Base-by-base conservation (phyloP, 1,140 invertebrate genomes). In the Pseudobourletiella spinata region DNA sequence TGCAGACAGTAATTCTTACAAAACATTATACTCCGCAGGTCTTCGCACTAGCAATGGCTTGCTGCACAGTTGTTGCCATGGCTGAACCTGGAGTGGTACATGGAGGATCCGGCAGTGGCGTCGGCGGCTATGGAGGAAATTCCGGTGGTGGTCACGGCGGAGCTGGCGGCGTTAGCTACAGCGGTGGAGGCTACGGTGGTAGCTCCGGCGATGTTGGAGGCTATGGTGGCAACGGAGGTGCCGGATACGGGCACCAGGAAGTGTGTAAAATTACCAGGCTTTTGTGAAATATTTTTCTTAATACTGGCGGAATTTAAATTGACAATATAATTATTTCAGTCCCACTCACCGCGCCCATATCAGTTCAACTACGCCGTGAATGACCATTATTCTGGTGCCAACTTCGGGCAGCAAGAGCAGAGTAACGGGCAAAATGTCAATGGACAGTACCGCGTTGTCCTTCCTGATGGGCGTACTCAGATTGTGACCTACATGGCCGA, bases 401-500 rank as follows among this genome's bases (percentile, higher is more conserved):
- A 87, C 70, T 89, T 83, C 74, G 84, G 85, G 14, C 86, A 89
- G 70, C 78, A 81, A 59, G 86, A 88, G 72, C 77, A 77, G 56
- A 77, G 79, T 46, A 76, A 79, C 59, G 85, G 86, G 1, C 84
- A 86, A 70, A 79, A 83, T 18, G 83, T 85, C 2, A 79, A 79
- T 30, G 86, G 86, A 30, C 83, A 87, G 71, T 88, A 88, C 75
- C 77, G 83, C 55, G 83, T 87, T 0, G 81, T 82, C 65, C 73
- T 88, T 60, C 86, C 86, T 51, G 85, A 88, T 72, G 84, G 86
- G 32, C 77, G 86, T 6, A 78, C 79, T 4, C 86, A 88, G 74
- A 79, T 86, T 50, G 86, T 88, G 3, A 80, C 80, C 57, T 89
- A 89, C 74, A 85, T 81, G 0, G 86, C 86, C 22, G 85, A 88